phyloP scores from a whole-genome alignment of 2,888 invertebrate genomes.

The Diarsia rubi region DNA sequence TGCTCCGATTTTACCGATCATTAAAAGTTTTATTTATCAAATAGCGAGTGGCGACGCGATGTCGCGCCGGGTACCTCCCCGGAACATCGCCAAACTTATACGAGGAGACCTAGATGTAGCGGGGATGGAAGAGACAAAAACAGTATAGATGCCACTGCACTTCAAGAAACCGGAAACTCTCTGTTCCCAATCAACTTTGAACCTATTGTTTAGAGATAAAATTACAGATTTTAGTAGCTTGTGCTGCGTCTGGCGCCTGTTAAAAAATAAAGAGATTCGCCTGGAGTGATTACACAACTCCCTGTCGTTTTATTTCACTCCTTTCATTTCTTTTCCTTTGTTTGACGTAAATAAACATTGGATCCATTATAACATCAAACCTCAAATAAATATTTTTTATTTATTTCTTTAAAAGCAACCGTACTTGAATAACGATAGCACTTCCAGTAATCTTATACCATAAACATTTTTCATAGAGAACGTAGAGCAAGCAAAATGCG shows the following conservation, averaged over 20 bases:
- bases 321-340: too few species aligned
- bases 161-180: too few species aligned
- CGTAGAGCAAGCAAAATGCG: slow-evolving; percentile 56
- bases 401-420: background rate
- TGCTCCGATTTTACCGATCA: slow-evolving; percentile 57
- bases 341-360: too few species aligned
- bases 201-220: too few species aligned
- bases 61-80: slow-evolving; percentile 63
- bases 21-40: slow-evolving; percentile 69
- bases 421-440: background rate
- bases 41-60: slow-evolving; percentile 57
- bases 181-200: too few species aligned
- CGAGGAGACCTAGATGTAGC: slow-evolving; percentile 22
- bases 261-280: background rate
- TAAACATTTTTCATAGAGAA: slow-evolving; percentile 31
- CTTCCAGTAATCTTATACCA: slow-evolving; percentile 45
- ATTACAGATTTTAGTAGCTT: too few species aligned
- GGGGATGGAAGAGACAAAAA: slow-evolving; percentile 11
- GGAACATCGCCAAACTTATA: slow-evolving; percentile 69
- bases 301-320: too few species aligned
- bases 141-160: background rate
- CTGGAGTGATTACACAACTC: too few species aligned
- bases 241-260: background rate
- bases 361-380: too few species aligned
- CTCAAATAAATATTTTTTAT: background rate